These are phyloP conservation scores for Syrrhaptes paradoxus DNA, from an alignment of 2,113 vertebrate genomes.

Conservation along the genomic window DNA sequence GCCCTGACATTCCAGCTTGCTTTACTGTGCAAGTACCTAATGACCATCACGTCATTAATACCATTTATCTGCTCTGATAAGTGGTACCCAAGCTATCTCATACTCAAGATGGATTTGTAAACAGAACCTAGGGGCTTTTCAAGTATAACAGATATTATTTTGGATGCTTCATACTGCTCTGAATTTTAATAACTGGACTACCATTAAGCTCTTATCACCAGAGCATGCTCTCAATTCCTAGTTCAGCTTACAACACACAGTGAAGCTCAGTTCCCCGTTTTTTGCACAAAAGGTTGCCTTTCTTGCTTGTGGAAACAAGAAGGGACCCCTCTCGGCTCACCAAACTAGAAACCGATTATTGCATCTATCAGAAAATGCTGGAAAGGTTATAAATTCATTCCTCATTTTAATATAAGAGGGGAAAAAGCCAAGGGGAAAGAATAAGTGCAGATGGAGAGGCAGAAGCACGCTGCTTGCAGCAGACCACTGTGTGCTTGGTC, in stretches of 20 bases:
- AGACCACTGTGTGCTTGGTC: not conserved
- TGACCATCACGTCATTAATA: not conserved
- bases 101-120: not conserved
- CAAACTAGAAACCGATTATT: not conserved
- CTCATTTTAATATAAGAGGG: not conserved
- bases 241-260: not conserved
- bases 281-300: not conserved
- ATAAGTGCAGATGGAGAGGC: not conserved
- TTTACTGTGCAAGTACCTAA: not conserved
- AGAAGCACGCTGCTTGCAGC: not conserved
- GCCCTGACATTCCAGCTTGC: not conserved
- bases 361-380: not conserved
- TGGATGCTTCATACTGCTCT: not conserved
- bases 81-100: not conserved
- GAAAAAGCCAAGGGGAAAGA: not conserved
- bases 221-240: not conserved
- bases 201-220: not conserved
- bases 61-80: not conserved
- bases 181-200: not conserved
- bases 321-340: not conserved
- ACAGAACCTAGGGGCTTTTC: not conserved
- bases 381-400: not conserved
- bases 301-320: not conserved
- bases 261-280: not conserved
- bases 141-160: not conserved